A percentile compares a stretch with the other conserved stretches of the same genome.
These are phyloP conservation scores for Hyposoter dolosus DNA, from an alignment of 2,888 invertebrate species.

Conservation along the genomic window DNA sequence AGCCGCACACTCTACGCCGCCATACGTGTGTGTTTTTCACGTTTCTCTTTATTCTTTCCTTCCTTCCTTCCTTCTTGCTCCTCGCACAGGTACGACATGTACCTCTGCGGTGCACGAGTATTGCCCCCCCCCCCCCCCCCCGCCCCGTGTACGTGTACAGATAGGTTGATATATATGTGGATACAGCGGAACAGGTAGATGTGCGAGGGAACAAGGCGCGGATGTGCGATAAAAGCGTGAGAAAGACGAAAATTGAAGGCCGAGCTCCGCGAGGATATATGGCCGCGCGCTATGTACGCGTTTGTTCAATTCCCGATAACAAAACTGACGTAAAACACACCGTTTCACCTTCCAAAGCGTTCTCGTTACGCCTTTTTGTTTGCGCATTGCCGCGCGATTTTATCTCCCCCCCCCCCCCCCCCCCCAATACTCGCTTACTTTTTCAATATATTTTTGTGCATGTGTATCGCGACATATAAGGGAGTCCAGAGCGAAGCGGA, in stretches of 20 bases:
- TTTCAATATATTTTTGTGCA: not conserved
- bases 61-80: not conserved
- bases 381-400: not conserved
- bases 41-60: slow-evolving; percentile 38
- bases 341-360: not conserved
- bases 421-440: not conserved
- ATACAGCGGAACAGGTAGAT: slow-evolving; percentile 64
- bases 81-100: slow-evolving; percentile 34
- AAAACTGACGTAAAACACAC: not conserved
- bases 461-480: slow-evolving; percentile 6
- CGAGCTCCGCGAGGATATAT: slow-evolving; percentile 23
- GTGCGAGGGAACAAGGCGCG: slow-evolving; percentile 59
- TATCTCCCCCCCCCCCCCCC: not conserved
- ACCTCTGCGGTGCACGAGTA: not conserved
- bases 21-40: slow-evolving; percentile 54
- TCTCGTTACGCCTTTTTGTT: slow-evolving; percentile 26
- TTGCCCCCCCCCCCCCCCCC: no score
- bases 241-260: slow-evolving; percentile 71
- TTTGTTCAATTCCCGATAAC: not conserved
- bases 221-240: slow-evolving; percentile 72
- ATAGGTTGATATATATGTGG: slow-evolving; percentile 13
- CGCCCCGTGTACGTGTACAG: slow-evolving; percentile 6
- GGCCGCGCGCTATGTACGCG: not conserved
- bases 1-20: slow-evolving; percentile 31
- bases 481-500: not conserved